Percentiles rank a stretch among this genome's conserved stretches.
These are phyloP conservation scores for Panulirus ornatus DNA, from an alignment of 1,140 invertebrate genomes.

Conservation along the genomic window DNA sequence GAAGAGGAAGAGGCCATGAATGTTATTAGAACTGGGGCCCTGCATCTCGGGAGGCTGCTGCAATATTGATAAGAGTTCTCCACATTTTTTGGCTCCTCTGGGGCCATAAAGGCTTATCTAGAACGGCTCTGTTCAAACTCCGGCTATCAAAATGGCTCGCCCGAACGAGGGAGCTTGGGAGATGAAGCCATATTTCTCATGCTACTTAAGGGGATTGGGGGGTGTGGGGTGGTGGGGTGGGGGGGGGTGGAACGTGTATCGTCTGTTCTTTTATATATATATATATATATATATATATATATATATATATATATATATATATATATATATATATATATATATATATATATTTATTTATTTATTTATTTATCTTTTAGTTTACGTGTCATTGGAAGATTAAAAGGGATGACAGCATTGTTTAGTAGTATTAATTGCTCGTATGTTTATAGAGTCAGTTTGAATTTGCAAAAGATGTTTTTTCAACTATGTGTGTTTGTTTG, in stretches of 20 bases:
- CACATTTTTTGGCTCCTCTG: slow-evolving; percentile 34
- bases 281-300: no score
- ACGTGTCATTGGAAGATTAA: no score
- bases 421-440: no score
- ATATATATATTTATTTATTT: no score
- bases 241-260: neutral
- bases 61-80: slow-evolving; percentile 62
- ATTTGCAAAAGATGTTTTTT: no score
- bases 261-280: no score
- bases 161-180: slow-evolving; percentile 52
- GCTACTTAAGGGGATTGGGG: slow-evolving; percentile 28
- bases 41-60: slow-evolving; percentile 57
- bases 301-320: no score
- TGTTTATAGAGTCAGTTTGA: no score
- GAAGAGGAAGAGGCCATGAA: slow-evolving; percentile 54
- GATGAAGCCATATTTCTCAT: slow-evolving; percentile 65
- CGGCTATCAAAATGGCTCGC: slow-evolving; percentile 58
- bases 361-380: no score
- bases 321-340: no score
- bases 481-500: no score
- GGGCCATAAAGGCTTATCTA: slow-evolving; percentile 69
- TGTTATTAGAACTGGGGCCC: slow-evolving; percentile 57
- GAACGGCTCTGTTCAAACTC: slow-evolving; percentile 69
- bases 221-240: neutral
- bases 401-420: no score